phyloP scores from a whole-genome alignment of 2,888 invertebrate genomes.

The Nephrotoma guestfalica region DNA sequence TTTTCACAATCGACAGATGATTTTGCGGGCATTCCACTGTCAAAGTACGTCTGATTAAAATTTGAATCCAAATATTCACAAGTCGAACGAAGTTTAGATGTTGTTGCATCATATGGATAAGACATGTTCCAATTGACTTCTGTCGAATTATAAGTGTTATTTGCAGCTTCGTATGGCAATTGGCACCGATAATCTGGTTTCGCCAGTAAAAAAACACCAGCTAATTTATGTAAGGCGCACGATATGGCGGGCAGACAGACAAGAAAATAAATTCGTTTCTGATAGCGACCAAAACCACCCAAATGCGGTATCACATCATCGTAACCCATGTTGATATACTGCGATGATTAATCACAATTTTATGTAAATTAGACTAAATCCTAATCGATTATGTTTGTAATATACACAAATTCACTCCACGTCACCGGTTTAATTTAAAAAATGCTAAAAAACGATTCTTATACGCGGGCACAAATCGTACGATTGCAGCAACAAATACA shows the following conservation, averaged over 20 bases:
- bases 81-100: constrained; percentile 18
- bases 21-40: constrained; percentile 20
- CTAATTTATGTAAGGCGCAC: constrained; percentile 58
- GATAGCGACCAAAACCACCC: constrained; percentile 58
- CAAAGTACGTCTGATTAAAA: constrained; percentile 25
- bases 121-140: constrained; percentile 32
- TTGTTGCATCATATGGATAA: constrained; percentile 37
- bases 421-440: background rate
- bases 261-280: constrained; percentile 49
- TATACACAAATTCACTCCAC: background rate
- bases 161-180: constrained; percentile 39
- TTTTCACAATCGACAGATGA: constrained; percentile 33
- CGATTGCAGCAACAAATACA: background rate
- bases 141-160: constrained; percentile 36
- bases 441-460: background rate
- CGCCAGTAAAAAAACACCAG: constrained; percentile 53
- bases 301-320: constrained; percentile 51
- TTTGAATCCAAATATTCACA: constrained; percentile 31
- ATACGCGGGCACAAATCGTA: background rate
- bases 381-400: background rate
- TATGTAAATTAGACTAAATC: background rate
- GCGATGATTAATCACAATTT: background rate
- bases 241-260: constrained; percentile 55
- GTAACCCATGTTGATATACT: constrained; percentile 41
- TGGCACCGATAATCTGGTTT: constrained; percentile 48